A percentile compares a stretch with the other conserved stretches of the same genome.
These are phyloP conservation scores for Hemibagrus wyckioides DNA, from an alignment of 2,113 vertebrate species.

Conservation along the genomic window DNA sequence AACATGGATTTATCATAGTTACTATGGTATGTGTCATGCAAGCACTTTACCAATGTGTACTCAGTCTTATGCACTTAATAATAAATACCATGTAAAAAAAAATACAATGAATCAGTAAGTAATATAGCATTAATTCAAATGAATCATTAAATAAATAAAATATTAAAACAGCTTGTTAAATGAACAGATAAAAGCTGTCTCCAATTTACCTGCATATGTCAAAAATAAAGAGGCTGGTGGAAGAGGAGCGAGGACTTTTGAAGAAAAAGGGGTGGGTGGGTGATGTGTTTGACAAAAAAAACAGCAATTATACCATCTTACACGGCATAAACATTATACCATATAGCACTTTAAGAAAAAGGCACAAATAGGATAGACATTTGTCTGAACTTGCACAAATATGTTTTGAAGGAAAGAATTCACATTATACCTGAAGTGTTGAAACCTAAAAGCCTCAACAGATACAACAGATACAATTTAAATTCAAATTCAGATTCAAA, in stretches of 20 bases:
- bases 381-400: background rate
- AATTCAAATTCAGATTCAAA: too few relatives aligned
- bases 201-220: background rate
- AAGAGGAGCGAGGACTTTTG: background rate
- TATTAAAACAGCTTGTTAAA: background rate
- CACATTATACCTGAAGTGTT: background rate
- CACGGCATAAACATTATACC: background rate
- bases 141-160: background rate
- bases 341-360: background rate
- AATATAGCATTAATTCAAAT: background rate
- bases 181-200: background rate
- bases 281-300: background rate
- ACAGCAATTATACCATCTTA: background rate
- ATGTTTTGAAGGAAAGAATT: background rate
- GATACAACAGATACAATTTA: too few relatives aligned
- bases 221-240: too few relatives aligned
- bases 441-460: background rate
- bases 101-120: background rate
- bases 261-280: background rate
- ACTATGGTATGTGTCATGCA: background rate
- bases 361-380: background rate
- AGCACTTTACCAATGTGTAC: background rate
- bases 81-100: background rate
- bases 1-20: constrained; percentile 1
- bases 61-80: background rate